These are phyloP conservation scores for Cettia cetti DNA, from an alignment of 2,113 vertebrate genomes.

Conservation along the genomic window DNA sequence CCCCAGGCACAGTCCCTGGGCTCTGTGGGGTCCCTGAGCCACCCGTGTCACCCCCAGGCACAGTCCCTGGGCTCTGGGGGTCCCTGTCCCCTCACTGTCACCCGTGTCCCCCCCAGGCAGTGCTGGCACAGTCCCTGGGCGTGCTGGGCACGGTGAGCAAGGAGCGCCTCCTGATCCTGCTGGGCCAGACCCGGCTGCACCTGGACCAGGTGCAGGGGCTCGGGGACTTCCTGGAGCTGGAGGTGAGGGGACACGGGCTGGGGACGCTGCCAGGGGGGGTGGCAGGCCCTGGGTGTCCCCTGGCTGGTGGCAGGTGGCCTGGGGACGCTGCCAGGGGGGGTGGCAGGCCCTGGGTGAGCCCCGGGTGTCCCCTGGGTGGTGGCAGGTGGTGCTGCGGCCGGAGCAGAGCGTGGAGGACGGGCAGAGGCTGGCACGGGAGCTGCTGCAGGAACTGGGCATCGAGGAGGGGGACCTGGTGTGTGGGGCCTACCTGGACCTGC, in stretches of 20 bases:
- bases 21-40: too few species aligned
- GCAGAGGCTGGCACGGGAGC: neutral
- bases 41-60: too few species aligned
- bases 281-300: neutral
- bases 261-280: neutral
- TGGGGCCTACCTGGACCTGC: neutral
- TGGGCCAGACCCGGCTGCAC: neutral
- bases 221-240: neutral
- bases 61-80: too few species aligned
- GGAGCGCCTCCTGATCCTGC: neutral
- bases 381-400: neutral
- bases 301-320: neutral
- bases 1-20: too few species aligned
- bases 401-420: neutral
- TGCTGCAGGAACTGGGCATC: neutral
- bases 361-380: neutral
- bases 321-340: neutral
- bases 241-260: neutral
- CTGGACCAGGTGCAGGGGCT: neutral
- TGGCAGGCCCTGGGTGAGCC: neutral
- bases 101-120: too few species aligned
- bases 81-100: neutral
- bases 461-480: neutral
- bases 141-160: neutral
- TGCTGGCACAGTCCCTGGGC: neutral